phyloP scores from a whole-genome alignment of 2,797 vertebrate genomes.

The Simalia tracyae region DNA sequence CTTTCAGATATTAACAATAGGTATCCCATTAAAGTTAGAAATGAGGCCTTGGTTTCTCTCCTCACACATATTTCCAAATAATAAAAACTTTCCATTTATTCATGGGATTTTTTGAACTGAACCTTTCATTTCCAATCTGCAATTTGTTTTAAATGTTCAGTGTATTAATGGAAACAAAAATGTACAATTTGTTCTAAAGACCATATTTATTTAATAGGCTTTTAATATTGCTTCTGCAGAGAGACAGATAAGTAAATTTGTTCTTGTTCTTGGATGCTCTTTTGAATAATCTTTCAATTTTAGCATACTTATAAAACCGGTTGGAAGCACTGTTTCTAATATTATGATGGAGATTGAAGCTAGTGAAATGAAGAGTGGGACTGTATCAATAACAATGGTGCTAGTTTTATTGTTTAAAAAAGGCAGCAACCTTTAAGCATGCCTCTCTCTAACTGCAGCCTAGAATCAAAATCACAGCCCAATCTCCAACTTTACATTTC shows the following conservation, averaged over 20 bases:
- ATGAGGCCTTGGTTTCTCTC: neutral
- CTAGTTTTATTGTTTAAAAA: neutral
- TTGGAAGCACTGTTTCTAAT: neutral
- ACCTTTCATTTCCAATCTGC: neutral
- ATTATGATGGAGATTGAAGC: neutral
- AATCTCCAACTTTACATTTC: rapidly evolving
- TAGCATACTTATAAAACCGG: neutral
- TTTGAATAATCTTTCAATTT: conserved; percentile 19
- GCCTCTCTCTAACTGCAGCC: neutral
- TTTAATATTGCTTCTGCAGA: neutral
- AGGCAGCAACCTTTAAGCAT: neutral
- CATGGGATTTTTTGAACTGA: neutral
- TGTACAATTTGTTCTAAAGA: neutral
- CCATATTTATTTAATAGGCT: conserved; percentile 27
- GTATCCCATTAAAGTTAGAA: neutral
- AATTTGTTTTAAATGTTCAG: neutral
- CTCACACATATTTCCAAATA: neutral
- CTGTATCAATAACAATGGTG: neutral
- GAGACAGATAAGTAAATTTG: neutral
- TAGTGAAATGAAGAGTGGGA: neutral
- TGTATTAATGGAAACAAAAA: neutral
- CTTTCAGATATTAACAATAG: neutral
- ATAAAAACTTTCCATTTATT: neutral
- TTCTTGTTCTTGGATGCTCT: neutral
- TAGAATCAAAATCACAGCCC: neutral